These are phyloP conservation scores for Hemibagrus wyckioides DNA, from an alignment of 2,113 vertebrate species.

Conservation along the genomic window DNA sequence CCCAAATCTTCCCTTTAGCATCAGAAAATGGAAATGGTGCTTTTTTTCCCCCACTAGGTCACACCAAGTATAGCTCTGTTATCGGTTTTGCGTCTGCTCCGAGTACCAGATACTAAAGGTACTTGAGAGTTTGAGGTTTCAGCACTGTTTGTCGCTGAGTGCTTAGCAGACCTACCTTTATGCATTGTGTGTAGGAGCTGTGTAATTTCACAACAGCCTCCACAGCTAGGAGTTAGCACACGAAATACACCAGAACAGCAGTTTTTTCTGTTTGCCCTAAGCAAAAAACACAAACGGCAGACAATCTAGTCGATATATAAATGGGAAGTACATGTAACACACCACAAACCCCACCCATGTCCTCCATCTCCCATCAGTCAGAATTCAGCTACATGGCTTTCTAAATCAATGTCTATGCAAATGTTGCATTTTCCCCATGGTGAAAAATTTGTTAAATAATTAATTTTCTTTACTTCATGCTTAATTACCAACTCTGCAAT, in stretches of 20 bases:
- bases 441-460: background rate
- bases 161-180: background rate
- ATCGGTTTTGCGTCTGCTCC: background rate
- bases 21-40: no score
- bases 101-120: background rate
- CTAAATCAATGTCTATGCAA: no score
- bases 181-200: background rate
- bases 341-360: no score
- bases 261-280: background rate
- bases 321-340: background rate
- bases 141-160: background rate
- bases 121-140: background rate
- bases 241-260: background rate
- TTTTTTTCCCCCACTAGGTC: background rate
- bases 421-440: no score
- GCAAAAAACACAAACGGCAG: background rate
- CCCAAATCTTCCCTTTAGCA: no score
- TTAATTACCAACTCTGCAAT: background rate
- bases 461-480: background rate
- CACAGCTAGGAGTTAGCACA: background rate
- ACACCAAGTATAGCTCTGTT: background rate
- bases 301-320: background rate
- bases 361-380: no score
- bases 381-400: no score
- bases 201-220: background rate